Evolutionary conservation across 2,797 vertebrate species (phyloP), one percentile per base, ranked within the genome.

Genomic region (Sparus aurata): DNA sequence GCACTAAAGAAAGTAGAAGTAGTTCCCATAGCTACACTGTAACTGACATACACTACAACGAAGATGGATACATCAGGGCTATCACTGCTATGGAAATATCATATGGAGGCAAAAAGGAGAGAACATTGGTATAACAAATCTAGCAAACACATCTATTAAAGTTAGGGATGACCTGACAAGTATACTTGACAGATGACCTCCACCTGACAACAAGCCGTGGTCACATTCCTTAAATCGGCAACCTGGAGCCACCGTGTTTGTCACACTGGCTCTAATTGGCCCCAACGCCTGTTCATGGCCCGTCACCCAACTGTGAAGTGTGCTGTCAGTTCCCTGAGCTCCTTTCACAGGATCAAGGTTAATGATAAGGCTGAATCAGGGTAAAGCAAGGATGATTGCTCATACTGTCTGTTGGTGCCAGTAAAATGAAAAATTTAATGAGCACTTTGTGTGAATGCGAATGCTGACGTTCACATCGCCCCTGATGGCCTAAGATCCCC

Each of bases 181-280:
- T 72, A 71, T 45, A 41, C 52, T 69, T 81, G 60, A 71, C 71
- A 63, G 43, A 47, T 66, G 45, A 73, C 73, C 79, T 73, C 79
- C 60, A 74, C 60, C 75, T 82, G 80, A 60, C 78, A 73, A n/a
- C 59, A 61, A 7, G 8, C 41, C 5, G 18, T 1, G 41, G 57
- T 66, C 68, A 62, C 58, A 62, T 38, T 67, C 17, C 72, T 66
- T 12, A 49, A 55, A 73, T 10, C 22, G 27, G 68, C 69, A 47
- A 59, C 63, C 18, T 27, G 27, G 25, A 52, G 1, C 53, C 59
- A 77, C 61, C 10, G 2, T 67, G 85, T 85, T 85, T 63, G 65
- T 75, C 83, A 58, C 81, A 49, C 20, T 6, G 7, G n/a, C 65
- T 80, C 70, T 90, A 90, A 92, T 88, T 89, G 80, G 74, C 77